Conservation (phyloP, 1,140 invertebrate genomes). For the Pemphigus obesinymphae region DNA sequence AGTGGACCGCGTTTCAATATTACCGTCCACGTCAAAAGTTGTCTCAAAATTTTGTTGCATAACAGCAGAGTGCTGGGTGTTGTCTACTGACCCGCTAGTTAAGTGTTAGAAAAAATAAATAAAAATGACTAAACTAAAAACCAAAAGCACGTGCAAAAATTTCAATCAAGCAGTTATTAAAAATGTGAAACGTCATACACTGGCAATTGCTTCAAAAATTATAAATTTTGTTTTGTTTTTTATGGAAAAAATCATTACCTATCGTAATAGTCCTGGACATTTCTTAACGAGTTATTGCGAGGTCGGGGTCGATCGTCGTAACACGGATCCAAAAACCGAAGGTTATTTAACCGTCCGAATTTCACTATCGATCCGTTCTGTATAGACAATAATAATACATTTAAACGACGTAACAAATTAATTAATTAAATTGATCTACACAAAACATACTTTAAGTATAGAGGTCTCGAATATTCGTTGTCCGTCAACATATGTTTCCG, state of each 20-base stretch:
- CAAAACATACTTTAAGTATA: constrained; percentile 67
- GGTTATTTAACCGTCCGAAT: constrained; percentile 86
- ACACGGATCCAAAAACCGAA: constrained; percentile 86
- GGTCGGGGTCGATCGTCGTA: constrained; percentile 74
- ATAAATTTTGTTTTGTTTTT: not conserved
- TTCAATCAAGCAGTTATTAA: not conserved
- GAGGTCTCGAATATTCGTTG: constrained; percentile 89
- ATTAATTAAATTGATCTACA: not conserved
- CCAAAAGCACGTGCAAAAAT: constrained; percentile 9
- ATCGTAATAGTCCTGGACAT: constrained; percentile 64
- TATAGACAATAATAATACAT: too few relatives aligned
- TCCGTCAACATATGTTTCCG: constrained; percentile 89
- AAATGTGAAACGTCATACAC: not conserved
- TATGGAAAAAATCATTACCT: constrained; percentile 56
- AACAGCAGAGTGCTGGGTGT: constrained; percentile 27
- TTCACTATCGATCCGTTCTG: constrained; percentile 80
- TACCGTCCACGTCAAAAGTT: constrained; percentile 75
- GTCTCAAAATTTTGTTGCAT: constrained; percentile 69
- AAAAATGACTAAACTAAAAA: not conserved
- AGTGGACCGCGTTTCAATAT: constrained; percentile 65
- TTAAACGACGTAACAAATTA: not conserved
- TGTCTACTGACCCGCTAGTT: constrained; percentile 40
- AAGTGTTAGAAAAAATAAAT: not conserved
- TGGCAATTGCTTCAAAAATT: not conserved
- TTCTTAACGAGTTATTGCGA: constrained; percentile 63